These are phyloP conservation scores for Lagopus leucura DNA, from an alignment of 2,113 vertebrate species.

Conservation along the genomic window DNA sequence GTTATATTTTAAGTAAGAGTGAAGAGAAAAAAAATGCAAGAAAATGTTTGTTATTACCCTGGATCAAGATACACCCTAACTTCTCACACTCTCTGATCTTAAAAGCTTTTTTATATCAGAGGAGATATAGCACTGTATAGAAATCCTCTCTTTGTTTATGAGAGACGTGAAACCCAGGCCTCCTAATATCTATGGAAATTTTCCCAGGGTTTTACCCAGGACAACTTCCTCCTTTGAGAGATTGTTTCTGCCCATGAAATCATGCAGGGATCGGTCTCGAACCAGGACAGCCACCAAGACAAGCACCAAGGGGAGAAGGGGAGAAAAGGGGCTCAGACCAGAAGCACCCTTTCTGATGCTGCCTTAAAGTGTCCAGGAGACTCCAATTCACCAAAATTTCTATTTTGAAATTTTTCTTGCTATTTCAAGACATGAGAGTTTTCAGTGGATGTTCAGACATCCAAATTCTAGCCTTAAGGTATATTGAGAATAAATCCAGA, in stretches of 20 bases:
- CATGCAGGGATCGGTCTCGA: background rate
- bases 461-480: background rate
- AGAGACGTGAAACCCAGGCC: rapidly evolving
- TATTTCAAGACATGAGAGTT: background rate
- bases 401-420: background rate
- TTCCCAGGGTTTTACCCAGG: background rate
- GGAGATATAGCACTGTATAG: background rate
- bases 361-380: background rate
- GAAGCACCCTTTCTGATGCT: background rate
- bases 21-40: background rate
- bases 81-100: background rate
- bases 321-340: background rate
- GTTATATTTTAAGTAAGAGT: background rate
- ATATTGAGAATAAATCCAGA: background rate
- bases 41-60: background rate
- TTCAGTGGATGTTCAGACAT: background rate
- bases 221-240: background rate
- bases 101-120: background rate
- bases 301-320: rapidly evolving
- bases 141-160: background rate
- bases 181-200: background rate
- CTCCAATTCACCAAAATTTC: background rate
- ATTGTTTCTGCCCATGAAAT: background rate
- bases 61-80: background rate
- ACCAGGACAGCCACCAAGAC: no score